A percentile compares a stretch with the other conserved stretches of the same genome.
phyloP scores from a whole-genome alignment of 2,113 vertebrate species.

The Girardinichthys multiradiatus region DNA sequence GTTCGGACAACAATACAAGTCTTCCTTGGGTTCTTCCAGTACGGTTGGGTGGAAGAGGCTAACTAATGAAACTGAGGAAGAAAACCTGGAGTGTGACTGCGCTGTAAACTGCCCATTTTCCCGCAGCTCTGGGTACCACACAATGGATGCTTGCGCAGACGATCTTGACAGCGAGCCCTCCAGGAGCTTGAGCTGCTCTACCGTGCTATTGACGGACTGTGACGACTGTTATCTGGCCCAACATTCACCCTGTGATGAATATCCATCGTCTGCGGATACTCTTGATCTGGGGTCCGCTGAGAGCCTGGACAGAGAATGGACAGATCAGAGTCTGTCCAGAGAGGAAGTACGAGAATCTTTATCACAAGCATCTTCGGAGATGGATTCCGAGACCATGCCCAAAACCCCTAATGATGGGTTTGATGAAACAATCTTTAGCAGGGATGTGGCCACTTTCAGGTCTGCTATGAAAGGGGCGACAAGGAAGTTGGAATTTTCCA shows the following conservation, averaged over 20 bases:
- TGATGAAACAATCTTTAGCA: conserved; percentile 85
- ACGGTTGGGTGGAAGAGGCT: conserved; percentile 54
- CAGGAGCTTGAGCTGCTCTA: conserved; percentile 77
- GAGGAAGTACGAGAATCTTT: conserved; percentile 46
- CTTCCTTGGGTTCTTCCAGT: conserved; percentile 67
- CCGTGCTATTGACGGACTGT: conserved; percentile 72
- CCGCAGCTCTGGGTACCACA: conserved; percentile 77
- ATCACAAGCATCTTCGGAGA: conserved; percentile 51
- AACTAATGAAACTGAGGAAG: conserved; percentile 35
- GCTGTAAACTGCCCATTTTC: conserved; percentile 74
- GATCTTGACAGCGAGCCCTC: conserved; percentile 69
- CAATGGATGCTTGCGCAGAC: conserved; percentile 67
- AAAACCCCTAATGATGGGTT: conserved; percentile 81
- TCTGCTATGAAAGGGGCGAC: conserved; percentile 89
- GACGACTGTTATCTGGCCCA: conserved; percentile 67
- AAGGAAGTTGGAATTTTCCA: conserved; percentile 82
- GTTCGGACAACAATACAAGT: conserved; percentile 73
- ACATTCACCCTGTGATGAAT: conserved; percentile 65
- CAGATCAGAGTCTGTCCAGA: conserved; percentile 47
- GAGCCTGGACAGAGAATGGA: conserved; percentile 70
- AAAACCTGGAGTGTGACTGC: conserved; percentile 66
- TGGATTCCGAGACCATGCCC: conserved; percentile 37
- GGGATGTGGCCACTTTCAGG: conserved; percentile 86
- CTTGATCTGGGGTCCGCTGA: conserved; percentile 67
- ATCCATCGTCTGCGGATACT: conserved; percentile 59